Evolutionary conservation across 1,140 invertebrate species (phyloP), one percentile per base, ranked within the genome.

Genomic region (Atta colombica): DNA sequence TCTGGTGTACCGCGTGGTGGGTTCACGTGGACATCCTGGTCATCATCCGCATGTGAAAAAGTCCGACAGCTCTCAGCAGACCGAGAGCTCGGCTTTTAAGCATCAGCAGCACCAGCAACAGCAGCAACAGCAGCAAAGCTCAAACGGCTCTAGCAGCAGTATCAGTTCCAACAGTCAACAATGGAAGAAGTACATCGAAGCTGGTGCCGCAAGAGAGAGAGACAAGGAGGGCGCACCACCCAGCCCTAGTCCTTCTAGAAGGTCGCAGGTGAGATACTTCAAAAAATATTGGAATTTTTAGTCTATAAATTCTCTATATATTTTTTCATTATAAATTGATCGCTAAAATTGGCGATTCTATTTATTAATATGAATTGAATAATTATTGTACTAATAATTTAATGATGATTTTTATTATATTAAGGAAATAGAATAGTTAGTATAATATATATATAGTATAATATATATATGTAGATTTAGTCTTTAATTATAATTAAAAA

Each of bases 141-240:
- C 89, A 85, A 94, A 94, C 87, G 88, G 92, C 21, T 80, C 92
- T 51, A 35, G 66, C 14, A 49, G 39, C 14, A 94, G 92, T 81
- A 94, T 94, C 93, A 95, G 95, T 90, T 92, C 96, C 1, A 96
- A 96, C 75, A 96, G 95, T 51, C 96, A 95, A 77, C 94, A 96
- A 94, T 96, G 96, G 96, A 96, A 96, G 68, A 96, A 96, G 71
- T 96, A 96, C 82, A 95, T 96, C 65, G 96, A 96, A 82, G 96
- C 94, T 86, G 95, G 95, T 16, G 93, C 93, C 71, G 94, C 93
- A n/a, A 92, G 93, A 72, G 94, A 95, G 71, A 91, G 94, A 91
- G 94, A 94, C 88, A 94, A 94, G 88, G 94, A 95, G 74, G 92
- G 90, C 1, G 91, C 92, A 28, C 94, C 94, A 39, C 94, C 94